These are phyloP conservation scores for Lochmaea crataegi DNA, from an alignment of 2,888 invertebrate species.

Conservation along the genomic window DNA sequence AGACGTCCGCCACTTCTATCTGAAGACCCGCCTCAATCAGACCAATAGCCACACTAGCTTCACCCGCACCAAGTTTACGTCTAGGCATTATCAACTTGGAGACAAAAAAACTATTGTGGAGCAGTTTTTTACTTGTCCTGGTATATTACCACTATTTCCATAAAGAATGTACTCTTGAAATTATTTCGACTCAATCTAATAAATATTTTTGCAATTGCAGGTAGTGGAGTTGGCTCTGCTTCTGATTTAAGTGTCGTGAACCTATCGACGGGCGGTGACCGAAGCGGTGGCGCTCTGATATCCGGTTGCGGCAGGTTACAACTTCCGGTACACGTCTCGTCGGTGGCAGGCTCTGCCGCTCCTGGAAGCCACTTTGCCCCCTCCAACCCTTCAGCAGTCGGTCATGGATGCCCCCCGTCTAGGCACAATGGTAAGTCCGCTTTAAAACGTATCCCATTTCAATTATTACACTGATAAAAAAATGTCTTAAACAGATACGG, in stretches of 20 bases:
- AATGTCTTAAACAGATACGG: neutral
- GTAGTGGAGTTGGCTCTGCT: slow-evolving; percentile 18
- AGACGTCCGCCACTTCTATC: too few species aligned
- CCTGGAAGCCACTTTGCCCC: slow-evolving; percentile 34
- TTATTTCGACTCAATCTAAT: neutral
- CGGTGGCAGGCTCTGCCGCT: slow-evolving; percentile 44
- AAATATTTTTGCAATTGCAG: slow-evolving; percentile 23
- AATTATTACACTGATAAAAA: neutral
- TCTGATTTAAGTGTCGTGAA: slow-evolving; percentile 39
- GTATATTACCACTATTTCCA: too few species aligned
- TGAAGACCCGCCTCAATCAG: too few species aligned
- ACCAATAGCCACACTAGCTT: too few species aligned
- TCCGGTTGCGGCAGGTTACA: slow-evolving; percentile 60
- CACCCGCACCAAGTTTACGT: too few species aligned
- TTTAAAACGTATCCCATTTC: neutral
- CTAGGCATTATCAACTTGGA: too few species aligned
- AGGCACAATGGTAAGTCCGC: slow-evolving; percentile 40
- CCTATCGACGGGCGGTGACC: slow-evolving; percentile 50
- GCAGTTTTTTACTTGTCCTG: too few species aligned
- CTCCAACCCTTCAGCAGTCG: slow-evolving; percentile 39
- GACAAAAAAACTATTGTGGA: too few species aligned
- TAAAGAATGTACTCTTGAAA: too few species aligned
- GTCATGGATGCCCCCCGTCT: slow-evolving; percentile 43
- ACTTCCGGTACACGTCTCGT: slow-evolving; percentile 56
- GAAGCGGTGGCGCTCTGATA: slow-evolving; percentile 51